Conservation (phyloP, 2,888 invertebrate species). For the Metopia argyrocephala region DNA sequence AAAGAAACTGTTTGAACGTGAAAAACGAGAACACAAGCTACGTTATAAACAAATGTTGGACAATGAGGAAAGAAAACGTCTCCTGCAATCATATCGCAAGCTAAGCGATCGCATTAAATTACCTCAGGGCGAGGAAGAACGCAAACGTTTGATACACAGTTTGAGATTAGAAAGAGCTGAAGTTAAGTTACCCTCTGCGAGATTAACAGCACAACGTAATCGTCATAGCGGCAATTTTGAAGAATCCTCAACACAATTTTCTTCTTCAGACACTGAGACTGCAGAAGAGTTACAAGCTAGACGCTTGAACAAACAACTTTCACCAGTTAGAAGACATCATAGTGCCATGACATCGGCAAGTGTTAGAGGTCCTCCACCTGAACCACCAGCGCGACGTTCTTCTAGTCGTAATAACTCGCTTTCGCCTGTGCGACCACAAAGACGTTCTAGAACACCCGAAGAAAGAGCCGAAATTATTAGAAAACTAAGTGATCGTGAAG, state of each 20-base stretch:
- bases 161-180: constrained; percentile 73
- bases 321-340: constrained; percentile 61
- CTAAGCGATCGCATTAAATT: constrained; percentile 73
- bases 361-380: constrained; percentile 71
- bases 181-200: constrained; percentile 34
- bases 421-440: constrained; percentile 74
- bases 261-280: constrained; percentile 76
- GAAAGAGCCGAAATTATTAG: constrained; percentile 66
- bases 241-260: constrained; percentile 77
- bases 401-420: constrained; percentile 74
- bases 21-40: constrained; percentile 80
- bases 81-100: constrained; percentile 75
- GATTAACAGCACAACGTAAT: constrained; percentile 60
- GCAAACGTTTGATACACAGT: constrained; percentile 73
- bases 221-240: constrained; percentile 70
- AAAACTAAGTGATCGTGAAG: constrained; percentile 62
- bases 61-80: constrained; percentile 74
- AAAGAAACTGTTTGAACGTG: constrained; percentile 78
- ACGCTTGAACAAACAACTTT: constrained; percentile 59
- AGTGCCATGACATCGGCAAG: constrained; percentile 64
- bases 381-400: constrained; percentile 67
- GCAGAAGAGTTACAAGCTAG: constrained; percentile 64
- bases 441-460: constrained; percentile 75
- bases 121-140: constrained; percentile 74
- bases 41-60: constrained; percentile 75